Conservation (phyloP, 2,113 vertebrate genomes). For the Cyanoderma ruficeps region DNA sequence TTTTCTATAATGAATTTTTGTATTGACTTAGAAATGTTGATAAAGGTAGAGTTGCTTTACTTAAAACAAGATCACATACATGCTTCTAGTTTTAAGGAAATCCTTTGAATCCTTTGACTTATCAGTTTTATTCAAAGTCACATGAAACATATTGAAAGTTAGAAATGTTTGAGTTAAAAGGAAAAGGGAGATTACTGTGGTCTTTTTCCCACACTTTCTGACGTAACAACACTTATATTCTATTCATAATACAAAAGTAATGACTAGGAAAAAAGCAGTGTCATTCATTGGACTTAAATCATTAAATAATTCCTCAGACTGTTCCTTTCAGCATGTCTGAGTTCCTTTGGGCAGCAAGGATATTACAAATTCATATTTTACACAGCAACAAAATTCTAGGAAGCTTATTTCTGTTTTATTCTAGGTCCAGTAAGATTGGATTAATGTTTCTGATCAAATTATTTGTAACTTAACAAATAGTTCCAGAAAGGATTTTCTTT, state of each 20-base stretch:
- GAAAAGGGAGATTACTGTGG: background rate
- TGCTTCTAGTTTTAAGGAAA: background rate
- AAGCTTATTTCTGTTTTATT: background rate
- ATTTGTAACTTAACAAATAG: background rate
- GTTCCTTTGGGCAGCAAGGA: background rate
- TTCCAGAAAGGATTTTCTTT: background rate
- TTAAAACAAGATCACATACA: background rate
- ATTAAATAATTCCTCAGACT: background rate
- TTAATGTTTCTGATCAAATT: background rate
- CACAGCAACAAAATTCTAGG: background rate
- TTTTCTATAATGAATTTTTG: background rate
- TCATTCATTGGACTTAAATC: background rate
- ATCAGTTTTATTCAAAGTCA: constrained; percentile 12
- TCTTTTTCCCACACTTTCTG: background rate
- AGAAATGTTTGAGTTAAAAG: background rate
- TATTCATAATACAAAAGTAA: background rate
- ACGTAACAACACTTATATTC: background rate
- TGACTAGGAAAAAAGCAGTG: background rate
- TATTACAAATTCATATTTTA: background rate
- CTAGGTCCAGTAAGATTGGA: background rate
- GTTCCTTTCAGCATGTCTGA: background rate
- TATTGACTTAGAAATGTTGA: background rate
- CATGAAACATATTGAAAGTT: background rate
- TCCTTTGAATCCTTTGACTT: background rate
- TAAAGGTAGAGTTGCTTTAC: background rate